These are phyloP conservation scores for Drosophila lowei DNA, from an alignment of 1,140 invertebrate genomes.

Conservation along the genomic window DNA sequence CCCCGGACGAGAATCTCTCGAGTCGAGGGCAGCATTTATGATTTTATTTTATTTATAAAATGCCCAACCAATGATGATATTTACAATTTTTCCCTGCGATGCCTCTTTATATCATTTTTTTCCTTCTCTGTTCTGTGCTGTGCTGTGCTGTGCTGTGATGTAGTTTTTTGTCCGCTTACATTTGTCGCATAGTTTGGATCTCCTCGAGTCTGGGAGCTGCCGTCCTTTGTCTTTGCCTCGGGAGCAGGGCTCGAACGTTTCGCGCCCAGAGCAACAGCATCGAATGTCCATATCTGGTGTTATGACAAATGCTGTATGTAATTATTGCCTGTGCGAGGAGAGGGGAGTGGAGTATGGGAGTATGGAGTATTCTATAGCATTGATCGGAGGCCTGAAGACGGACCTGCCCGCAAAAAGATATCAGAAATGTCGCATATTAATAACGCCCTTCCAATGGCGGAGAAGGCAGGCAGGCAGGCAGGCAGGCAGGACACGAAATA, in stretches of 20 bases:
- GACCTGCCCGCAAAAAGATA: slow-evolving; percentile 67
- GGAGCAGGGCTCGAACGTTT: slow-evolving; percentile 43
- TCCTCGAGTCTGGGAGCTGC: slow-evolving; percentile 15
- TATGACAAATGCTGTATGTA: slow-evolving; percentile 83
- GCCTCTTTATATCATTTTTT: slow-evolving; percentile 40
- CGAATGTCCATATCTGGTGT: slow-evolving; percentile 81
- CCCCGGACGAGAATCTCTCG: neutral
- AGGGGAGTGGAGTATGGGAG: neutral
- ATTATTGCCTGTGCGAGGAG: slow-evolving; percentile 70
- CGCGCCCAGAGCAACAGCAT: slow-evolving; percentile 53
- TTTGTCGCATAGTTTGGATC: slow-evolving; percentile 72
- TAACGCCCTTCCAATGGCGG: slow-evolving; percentile 59
- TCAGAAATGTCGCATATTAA: slow-evolving; percentile 82
- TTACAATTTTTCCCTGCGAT: slow-evolving; percentile 64
- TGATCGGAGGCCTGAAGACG: neutral
- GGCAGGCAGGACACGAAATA: slow-evolving; percentile 41
- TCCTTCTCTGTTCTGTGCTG: slow-evolving; percentile 1
- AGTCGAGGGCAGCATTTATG: slow-evolving; percentile 68
- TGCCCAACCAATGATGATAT: slow-evolving; percentile 75
- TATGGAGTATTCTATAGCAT: slow-evolving; percentile 37
- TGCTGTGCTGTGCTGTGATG: too few relatives aligned
- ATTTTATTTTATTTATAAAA: slow-evolving; percentile 83
- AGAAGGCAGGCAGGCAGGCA: slow-evolving; percentile 23
- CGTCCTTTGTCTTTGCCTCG: neutral
- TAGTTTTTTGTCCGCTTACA: slow-evolving; percentile 51